These are phyloP conservation scores for Gymnocheta viridis DNA, from an alignment of 2,888 invertebrate genomes.

Conservation along the genomic window DNA sequence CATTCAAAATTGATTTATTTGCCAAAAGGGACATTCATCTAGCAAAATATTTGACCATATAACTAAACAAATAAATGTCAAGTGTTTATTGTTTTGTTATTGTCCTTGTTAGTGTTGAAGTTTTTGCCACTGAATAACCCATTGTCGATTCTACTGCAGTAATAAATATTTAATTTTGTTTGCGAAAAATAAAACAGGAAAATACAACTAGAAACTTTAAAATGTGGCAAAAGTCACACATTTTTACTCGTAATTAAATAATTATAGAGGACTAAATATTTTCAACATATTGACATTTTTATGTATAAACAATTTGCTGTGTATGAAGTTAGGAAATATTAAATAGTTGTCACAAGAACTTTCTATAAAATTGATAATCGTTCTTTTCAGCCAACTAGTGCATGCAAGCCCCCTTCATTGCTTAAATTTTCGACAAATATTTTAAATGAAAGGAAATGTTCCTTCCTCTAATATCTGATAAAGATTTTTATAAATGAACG, in stretches of 20 bases:
- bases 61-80: constrained; percentile 62
- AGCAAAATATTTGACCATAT: constrained; percentile 58
- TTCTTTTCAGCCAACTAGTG: no score
- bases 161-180: constrained; percentile 64
- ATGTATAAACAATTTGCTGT: no score
- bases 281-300: no score
- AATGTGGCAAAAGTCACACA: constrained; percentile 28
- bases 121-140: constrained; percentile 17
- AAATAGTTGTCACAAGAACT: no score
- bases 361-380: no score
- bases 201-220: not conserved
- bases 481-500: no score
- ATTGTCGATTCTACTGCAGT: constrained; percentile 57
- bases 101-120: constrained; percentile 21
- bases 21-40: constrained; percentile 64
- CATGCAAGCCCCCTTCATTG: no score
- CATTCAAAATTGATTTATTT: constrained; percentile 67
- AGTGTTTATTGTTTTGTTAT: constrained; percentile 59
- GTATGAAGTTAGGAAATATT: no score
- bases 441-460: no score
- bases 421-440: no score
- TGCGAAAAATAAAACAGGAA: constrained; percentile 3
- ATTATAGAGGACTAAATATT: no score
- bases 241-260: not conserved
- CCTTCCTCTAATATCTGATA: no score